phyloP scores from a whole-genome alignment of 2,797 vertebrate species.

The Vultur gryphus region DNA sequence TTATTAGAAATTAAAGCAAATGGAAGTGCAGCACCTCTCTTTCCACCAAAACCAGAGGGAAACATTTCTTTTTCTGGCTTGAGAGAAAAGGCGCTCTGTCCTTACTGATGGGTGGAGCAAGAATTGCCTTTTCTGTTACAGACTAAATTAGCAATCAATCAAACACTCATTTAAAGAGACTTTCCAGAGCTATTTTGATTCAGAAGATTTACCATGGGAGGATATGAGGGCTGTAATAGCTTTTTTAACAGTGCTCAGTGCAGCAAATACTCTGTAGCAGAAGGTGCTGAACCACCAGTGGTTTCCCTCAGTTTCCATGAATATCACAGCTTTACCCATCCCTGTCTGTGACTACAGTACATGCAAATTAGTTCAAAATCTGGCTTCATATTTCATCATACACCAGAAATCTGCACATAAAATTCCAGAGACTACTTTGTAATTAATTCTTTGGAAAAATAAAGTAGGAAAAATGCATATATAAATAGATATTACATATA shows the following conservation, averaged over 20 bases:
- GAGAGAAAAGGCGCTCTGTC: neutral
- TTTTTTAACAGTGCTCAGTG: neutral
- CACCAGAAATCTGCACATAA: neutral
- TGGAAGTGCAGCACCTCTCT: neutral
- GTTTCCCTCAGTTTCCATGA: neutral
- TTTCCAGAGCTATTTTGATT: slow-evolving; percentile 1
- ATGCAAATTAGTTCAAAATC: neutral
- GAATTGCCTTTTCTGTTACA: neutral
- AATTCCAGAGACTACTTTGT: neutral
- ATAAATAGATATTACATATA: neutral
- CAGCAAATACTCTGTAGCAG: neutral
- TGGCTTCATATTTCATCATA: neutral
- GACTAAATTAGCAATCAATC: neutral
- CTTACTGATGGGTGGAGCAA: neutral
- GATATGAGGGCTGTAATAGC: neutral
- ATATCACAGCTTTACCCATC: neutral
- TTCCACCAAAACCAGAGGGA: neutral
- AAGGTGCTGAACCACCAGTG: neutral
- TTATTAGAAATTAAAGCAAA: neutral
- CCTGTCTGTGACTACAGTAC: neutral
- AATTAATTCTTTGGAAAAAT: neutral
- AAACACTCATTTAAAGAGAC: neutral
- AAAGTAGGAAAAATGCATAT: neutral
- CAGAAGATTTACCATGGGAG: neutral
- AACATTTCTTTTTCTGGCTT: neutral